Evolutionary conservation across 2,888 invertebrate species (phyloP).

Genomic region (Drosophila yooni): DNA sequence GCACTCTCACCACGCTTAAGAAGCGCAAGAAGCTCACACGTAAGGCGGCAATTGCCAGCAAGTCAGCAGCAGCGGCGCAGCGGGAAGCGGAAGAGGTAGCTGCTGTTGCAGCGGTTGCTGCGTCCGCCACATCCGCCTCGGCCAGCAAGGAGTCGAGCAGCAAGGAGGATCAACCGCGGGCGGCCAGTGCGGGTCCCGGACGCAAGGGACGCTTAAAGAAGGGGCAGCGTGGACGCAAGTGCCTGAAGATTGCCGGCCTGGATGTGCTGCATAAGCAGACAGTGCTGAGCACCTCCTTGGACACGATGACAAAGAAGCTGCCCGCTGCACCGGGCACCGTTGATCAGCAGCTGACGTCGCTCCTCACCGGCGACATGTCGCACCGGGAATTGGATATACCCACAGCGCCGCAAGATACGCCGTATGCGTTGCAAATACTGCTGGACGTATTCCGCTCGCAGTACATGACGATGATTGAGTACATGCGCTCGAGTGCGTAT

Average conservation of each 20-base stretch:
- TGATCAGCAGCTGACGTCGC: constrained; percentile 93
- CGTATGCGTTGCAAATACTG: constrained; percentile 94
- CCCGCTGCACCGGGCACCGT: constrained; percentile 96
- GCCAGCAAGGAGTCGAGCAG: constrained; percentile 81
- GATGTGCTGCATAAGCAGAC: constrained; percentile 96
- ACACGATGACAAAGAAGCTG: constrained; percentile 89
- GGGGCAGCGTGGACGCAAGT: constrained; percentile 87
- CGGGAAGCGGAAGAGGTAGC: constrained; percentile 83
- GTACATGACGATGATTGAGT: constrained; percentile 92
- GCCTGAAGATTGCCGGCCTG: constrained; percentile 92
- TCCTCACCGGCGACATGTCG: constrained; percentile 89
- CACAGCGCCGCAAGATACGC: constrained; percentile 90
- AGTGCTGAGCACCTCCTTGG: constrained; percentile 92
- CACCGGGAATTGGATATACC: constrained; percentile 95
- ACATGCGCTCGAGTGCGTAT: constrained; percentile 93
- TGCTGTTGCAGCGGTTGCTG: constrained; percentile 84
- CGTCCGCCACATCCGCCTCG: constrained; percentile 65
- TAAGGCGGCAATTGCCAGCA: constrained; percentile 84
- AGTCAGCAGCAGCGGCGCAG: constrained; percentile 83
- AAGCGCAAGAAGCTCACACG: constrained; percentile 85
- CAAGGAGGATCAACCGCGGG: constrained; percentile 83
- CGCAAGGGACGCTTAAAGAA: constrained; percentile 88
- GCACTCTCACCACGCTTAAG: constrained; percentile 75
- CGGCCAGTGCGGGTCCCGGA: constrained; percentile 70
- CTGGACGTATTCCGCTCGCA: constrained; percentile 94